A percentile compares a stretch with the other conserved stretches of the same genome.
Evolutionary conservation across 1,140 invertebrate genomes (phyloP).

Genomic region (Calephelis nemesis): DNA sequence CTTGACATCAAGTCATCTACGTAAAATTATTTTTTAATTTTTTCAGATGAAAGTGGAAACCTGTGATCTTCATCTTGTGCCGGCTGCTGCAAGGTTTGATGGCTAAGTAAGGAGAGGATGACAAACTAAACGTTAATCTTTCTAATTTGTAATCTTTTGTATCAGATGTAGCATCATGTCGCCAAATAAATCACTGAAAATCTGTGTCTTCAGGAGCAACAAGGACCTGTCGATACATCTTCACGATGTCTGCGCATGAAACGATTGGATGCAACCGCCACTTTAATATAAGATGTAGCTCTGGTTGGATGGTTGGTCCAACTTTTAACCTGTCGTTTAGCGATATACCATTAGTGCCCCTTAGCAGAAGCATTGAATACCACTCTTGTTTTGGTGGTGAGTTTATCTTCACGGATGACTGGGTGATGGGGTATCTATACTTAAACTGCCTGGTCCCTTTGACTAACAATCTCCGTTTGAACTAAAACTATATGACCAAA

Average conservation of each 20-base stretch:
- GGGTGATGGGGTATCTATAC: conserved; percentile 33
- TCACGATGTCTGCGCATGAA: conserved; percentile 27
- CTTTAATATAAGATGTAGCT: conserved; percentile 36
- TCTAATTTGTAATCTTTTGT: conserved; percentile 25
- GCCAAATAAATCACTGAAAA: conserved; percentile 34
- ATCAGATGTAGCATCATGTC: conserved; percentile 23
- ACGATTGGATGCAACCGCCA: conserved; percentile 20
- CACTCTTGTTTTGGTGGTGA: conserved; percentile 29
- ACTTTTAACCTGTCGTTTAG: conserved; percentile 57
- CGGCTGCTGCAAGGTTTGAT: conserved; percentile 29
- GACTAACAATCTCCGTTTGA: conserved; percentile 16
- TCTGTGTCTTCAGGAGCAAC: conserved; percentile 23
- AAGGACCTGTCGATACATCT: conserved; percentile 24
- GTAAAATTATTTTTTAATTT: conserved; percentile 21
- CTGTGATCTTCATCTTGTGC: conserved; percentile 27
- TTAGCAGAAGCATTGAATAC: conserved; percentile 33
- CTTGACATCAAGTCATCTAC: conserved; percentile 33
- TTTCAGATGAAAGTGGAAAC: conserved; percentile 22
- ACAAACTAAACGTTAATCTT: conserved; percentile 29
- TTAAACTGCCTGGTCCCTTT: conserved; percentile 21
- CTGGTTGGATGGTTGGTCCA: conserved; percentile 61
- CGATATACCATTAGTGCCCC: conserved; percentile 31
- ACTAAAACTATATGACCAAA: conserved; percentile 34
- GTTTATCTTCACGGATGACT: conserved; percentile 31
- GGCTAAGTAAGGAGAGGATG: conserved; percentile 33